phyloP scores from a whole-genome alignment of 2,888 invertebrate species.

The Scaptomyza reducta region DNA sequence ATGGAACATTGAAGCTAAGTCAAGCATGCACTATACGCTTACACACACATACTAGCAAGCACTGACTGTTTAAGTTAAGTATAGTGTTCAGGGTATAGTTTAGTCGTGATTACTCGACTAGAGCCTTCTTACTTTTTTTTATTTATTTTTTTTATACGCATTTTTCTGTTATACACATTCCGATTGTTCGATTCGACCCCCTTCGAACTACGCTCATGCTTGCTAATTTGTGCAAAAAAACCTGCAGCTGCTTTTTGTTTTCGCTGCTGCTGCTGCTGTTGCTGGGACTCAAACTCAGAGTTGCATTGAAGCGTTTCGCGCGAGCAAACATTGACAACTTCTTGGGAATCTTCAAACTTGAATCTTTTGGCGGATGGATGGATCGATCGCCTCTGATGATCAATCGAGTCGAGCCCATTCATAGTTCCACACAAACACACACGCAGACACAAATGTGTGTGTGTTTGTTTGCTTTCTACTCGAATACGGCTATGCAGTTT shows the following conservation, averaged over 20 bases:
- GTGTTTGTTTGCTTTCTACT: constrained; percentile 79
- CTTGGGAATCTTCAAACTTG: constrained; percentile 59
- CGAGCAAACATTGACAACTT: constrained; percentile 73
- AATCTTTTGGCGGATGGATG: constrained; percentile 57
- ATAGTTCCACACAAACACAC: constrained; percentile 59
- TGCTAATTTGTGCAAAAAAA: constrained; percentile 39
- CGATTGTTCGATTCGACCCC: not conserved
- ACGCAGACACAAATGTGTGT: constrained; percentile 9
- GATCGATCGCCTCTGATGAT: constrained; percentile 64
- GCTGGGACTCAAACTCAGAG: constrained; percentile 32
- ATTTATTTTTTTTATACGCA: too few species aligned
- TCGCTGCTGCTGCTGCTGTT: not conserved
- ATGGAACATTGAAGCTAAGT: too few species aligned
- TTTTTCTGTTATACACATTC: too few species aligned
- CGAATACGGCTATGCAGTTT: constrained; percentile 43
- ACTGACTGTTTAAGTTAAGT: too few species aligned
- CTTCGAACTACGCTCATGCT: not conserved
- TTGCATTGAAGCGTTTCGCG: constrained; percentile 75
- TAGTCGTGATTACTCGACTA: too few species aligned
- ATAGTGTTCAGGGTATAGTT: too few species aligned
- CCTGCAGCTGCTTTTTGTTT: not conserved
- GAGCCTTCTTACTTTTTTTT: too few species aligned
- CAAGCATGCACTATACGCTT: too few species aligned
- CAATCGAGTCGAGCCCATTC: constrained; percentile 67
- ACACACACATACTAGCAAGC: too few species aligned